Evolutionary conservation across 2,888 invertebrate genomes (phyloP).

Genomic region (Heteromurus nitidus): DNA sequence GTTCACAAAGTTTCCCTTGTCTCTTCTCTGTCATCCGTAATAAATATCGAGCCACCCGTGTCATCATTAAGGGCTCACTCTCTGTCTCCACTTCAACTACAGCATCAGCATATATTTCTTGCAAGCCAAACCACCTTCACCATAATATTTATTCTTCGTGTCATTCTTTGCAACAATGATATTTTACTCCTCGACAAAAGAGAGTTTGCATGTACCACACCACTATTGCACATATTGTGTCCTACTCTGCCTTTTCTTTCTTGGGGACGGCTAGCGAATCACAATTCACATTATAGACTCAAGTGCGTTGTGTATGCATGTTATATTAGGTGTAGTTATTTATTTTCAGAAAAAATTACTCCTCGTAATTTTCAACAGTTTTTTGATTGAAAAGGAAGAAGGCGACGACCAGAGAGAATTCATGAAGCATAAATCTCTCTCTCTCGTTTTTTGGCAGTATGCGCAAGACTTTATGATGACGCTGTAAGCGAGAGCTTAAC

Average conservation of each 20-base stretch:
- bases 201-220: not conserved
- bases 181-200: not conserved
- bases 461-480: too few species aligned
- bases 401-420: conserved; percentile 30
- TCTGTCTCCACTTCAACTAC: too few species aligned
- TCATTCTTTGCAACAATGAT: too few species aligned
- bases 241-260: not conserved
- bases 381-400: conserved; percentile 22
- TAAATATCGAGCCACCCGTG: too few species aligned
- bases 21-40: not conserved
- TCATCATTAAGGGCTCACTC: too few species aligned
- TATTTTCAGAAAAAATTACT: conserved; percentile 8
- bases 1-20: not conserved
- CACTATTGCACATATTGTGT: not conserved
- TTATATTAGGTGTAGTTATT: too few species aligned
- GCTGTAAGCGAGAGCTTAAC: too few species aligned
- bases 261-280: not conserved
- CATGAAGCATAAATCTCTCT: conserved; percentile 24
- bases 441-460: not conserved
- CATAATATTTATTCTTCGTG: too few species aligned
- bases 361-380: conserved; percentile 3
- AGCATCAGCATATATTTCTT: too few species aligned
- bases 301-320: too few species aligned
- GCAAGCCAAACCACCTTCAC: too few species aligned
- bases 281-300: not conserved